Conservation (phyloP, 2,797 vertebrate species). For the Alca torda region DNA sequence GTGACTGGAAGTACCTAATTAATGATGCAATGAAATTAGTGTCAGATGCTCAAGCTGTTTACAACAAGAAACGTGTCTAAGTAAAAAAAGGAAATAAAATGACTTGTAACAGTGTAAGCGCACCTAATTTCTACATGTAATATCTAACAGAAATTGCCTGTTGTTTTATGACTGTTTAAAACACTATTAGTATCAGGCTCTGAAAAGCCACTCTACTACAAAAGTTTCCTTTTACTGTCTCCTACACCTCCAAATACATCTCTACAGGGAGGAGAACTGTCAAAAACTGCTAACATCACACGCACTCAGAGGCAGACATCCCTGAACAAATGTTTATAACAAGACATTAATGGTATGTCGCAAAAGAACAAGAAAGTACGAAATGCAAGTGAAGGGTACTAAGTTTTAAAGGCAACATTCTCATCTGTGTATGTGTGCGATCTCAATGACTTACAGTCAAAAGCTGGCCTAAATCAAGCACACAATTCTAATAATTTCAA, state of each 20-base stretch:
- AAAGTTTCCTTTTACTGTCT: background rate
- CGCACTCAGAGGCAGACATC: background rate
- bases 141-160: background rate
- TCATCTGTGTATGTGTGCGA: accelerated
- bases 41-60: background rate
- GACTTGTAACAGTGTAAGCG: background rate
- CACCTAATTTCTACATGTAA: background rate
- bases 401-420: background rate
- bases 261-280: background rate
- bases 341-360: background rate
- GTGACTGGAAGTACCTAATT: conserved; percentile 80
- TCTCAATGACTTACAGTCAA: background rate
- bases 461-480: background rate
- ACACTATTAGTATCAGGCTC: background rate
- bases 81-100: background rate
- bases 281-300: background rate
- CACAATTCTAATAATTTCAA: background rate
- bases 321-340: background rate
- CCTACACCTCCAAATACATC: background rate
- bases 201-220: background rate
- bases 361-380: background rate
- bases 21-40: conserved; percentile 2
- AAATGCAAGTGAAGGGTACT: background rate
- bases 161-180: background rate
- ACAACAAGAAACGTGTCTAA: background rate